These are phyloP conservation scores for Sarcophaga caerulescens DNA, from an alignment of 2,888 invertebrate genomes.

Conservation along the genomic window DNA sequence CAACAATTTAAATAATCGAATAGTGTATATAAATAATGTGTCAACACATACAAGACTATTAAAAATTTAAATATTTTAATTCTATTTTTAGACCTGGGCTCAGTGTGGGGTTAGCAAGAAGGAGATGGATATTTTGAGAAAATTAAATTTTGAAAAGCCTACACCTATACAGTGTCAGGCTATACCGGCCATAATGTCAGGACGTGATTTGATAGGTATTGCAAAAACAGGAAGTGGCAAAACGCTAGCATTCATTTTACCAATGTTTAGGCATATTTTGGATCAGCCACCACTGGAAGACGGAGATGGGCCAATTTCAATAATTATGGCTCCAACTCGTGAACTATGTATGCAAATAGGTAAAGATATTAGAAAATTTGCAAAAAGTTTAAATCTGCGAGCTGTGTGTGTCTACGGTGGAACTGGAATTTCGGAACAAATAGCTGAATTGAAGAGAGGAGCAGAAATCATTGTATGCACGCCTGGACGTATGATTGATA, in stretches of 20 bases:
- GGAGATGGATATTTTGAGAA: constrained; percentile 95
- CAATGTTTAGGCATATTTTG: constrained; percentile 97
- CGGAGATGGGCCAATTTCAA: constrained; percentile 97
- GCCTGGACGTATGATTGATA: constrained; percentile 99
- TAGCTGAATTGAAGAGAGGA: constrained; percentile 97
- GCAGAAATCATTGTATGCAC: constrained; percentile 99
- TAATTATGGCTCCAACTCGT: constrained; percentile 98
- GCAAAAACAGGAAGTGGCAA: constrained; percentile 99
- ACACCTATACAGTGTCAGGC: constrained; percentile 99
- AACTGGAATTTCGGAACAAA: constrained; percentile 95
- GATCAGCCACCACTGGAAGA: constrained; percentile 97
- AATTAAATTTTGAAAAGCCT: constrained; percentile 95
- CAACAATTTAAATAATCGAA: too few relatives aligned
- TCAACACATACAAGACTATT: too few relatives aligned
- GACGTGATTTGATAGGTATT: constrained; percentile 98
- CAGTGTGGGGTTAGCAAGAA: constrained; percentile 99
- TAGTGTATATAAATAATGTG: too few relatives aligned
- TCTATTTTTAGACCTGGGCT: constrained; percentile 89
- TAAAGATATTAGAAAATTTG: constrained; percentile 97
- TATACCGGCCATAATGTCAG: constrained; percentile 98
- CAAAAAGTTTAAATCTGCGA: constrained; percentile 91
- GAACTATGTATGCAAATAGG: constrained; percentile 99
- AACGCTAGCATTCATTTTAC: constrained; percentile 97
- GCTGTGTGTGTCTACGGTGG: constrained; percentile 99
- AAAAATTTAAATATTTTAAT: too few relatives aligned